Evolutionary conservation across 2,113 vertebrate genomes (phyloP), one percentile per base, ranked within the genome.

Genomic region (Apaloderma vittatum): DNA sequence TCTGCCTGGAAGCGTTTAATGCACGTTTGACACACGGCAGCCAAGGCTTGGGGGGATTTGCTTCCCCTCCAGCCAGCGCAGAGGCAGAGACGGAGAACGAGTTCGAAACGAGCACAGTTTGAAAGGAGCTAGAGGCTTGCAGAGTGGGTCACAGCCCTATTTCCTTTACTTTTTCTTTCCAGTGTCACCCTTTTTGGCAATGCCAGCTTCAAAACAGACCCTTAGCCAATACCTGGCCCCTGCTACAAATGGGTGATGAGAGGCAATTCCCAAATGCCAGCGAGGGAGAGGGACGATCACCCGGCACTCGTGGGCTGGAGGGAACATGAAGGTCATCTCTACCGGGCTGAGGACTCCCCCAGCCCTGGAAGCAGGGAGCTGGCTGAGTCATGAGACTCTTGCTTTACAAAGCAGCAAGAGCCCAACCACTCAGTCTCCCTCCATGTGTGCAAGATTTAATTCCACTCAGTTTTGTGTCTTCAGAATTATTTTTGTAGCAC

Each of bases 401-500:
- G 62, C 68, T 79, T 86, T 80, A 70, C 40, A 83, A 87, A 95
- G 77, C 86, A 84, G 70, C 84, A 75, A 67, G 59, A 83, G 48
- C 52, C 58, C 62, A 57, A 87, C 66, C 7, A 8, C 75, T 94
- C 86, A 81, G 86, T 79, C 61, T 94, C 79, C 58, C 74, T 94
- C 85, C 36, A 11, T 43, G 86, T 87, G 55, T 5, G 54, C 61
- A 88, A 93, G 81, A 93, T 97, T 94, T 95, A 88, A 97, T 95
- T 97, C 92, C 55, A 14, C 54, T 91, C 90, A 21, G 30, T 91
- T 97, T 78, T 49, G 54, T 90, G 77, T 72, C 94, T 96, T 66
- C 75, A 12, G 77, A 86, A 97, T 94, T 92, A 95, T 92, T 93
- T 97, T 95, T 71, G 92, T 75, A 87, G 92, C 73, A 22, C 76